Evolutionary conservation across 2,797 vertebrate species (phyloP).

Genomic region (Tokudaia tokunoshimensis): DNA sequence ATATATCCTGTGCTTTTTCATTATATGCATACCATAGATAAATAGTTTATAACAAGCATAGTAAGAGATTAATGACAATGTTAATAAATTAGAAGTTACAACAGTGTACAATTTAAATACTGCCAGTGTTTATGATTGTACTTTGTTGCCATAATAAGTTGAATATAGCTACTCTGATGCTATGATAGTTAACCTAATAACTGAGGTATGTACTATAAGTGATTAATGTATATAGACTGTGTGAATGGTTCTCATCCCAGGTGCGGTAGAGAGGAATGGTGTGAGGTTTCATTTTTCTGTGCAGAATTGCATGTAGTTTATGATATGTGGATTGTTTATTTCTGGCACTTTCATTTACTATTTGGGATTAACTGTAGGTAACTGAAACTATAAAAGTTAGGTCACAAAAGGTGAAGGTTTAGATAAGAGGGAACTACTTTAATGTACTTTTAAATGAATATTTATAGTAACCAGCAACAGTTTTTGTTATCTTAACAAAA

Average conservation of each 20-base stretch:
- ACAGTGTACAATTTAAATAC: not conserved
- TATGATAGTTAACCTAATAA: not conserved
- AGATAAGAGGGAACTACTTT: not conserved
- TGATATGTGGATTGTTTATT: not conserved
- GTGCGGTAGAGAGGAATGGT: not conserved
- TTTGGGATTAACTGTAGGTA: not conserved
- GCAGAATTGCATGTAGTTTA: not conserved
- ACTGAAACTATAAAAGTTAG: not conserved
- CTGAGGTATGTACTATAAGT: not conserved
- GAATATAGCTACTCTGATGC: not conserved
- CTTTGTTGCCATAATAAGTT: not conserved
- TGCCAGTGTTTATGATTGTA: not conserved
- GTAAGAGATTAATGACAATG: not conserved
- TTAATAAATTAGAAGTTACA: not conserved
- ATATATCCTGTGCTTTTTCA: not conserved
- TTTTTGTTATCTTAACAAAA: constrained; percentile 9
- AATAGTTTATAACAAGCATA: not conserved
- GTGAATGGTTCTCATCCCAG: not conserved
- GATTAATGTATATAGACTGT: too few species aligned
- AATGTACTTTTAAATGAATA: constrained; percentile 30
- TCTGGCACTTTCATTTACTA: not conserved
- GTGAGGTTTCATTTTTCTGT: not conserved
- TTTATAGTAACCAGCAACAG: constrained; percentile 19
- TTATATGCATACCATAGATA: not conserved
- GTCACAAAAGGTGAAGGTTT: not conserved